A percentile compares a stretch with the other conserved stretches of the same genome.
These are phyloP conservation scores for Cryptophagus acutangulus DNA, from an alignment of 2,888 invertebrate genomes.

Conservation along the genomic window DNA sequence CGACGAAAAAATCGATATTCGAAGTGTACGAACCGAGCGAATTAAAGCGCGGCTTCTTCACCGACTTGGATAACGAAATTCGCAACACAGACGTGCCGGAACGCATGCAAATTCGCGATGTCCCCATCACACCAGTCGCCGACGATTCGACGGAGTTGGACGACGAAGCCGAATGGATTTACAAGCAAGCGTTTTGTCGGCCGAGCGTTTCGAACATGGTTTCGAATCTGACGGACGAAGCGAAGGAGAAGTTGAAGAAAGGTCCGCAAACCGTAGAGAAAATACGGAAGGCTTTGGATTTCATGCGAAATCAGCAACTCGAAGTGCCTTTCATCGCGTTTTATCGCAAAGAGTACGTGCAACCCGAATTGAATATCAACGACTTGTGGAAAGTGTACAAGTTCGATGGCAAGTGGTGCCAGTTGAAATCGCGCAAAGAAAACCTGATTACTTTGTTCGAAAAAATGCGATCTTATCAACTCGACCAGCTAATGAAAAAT, in stretches of 20 bases:
- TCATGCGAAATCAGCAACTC: slow-evolving; percentile 90
- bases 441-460: slow-evolving; percentile 77
- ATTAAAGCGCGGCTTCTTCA: slow-evolving; percentile 91
- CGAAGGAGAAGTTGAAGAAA: slow-evolving; percentile 56
- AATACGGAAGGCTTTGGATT: slow-evolving; percentile 90
- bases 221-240: slow-evolving; percentile 51
- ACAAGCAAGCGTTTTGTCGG: slow-evolving; percentile 85
- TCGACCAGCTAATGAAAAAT: slow-evolving; percentile 74
- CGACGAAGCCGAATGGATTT: slow-evolving; percentile 97
- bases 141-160: slow-evolving; percentile 85
- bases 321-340: slow-evolving; percentile 99
- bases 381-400: slow-evolving; percentile 98
- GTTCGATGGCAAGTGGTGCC: slow-evolving; percentile 87
- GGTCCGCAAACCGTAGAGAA: slow-evolving; percentile 74
- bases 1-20: slow-evolving; percentile 80
- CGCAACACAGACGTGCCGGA: slow-evolving; percentile 86
- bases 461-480: slow-evolving; percentile 88
- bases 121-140: slow-evolving; percentile 77
- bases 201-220: slow-evolving; percentile 78
- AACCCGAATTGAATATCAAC: slow-evolving; percentile 88
- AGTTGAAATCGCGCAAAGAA: slow-evolving; percentile 77
- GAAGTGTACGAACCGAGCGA: slow-evolving; percentile 97
- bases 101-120: slow-evolving; percentile 84
- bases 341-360: slow-evolving; percentile 96
- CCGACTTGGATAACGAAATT: slow-evolving; percentile 88